Percentiles rank a stretch among this genome's conserved stretches.
phyloP scores from a whole-genome alignment of 2,113 vertebrate genomes.

The Oryzias celebensis region DNA sequence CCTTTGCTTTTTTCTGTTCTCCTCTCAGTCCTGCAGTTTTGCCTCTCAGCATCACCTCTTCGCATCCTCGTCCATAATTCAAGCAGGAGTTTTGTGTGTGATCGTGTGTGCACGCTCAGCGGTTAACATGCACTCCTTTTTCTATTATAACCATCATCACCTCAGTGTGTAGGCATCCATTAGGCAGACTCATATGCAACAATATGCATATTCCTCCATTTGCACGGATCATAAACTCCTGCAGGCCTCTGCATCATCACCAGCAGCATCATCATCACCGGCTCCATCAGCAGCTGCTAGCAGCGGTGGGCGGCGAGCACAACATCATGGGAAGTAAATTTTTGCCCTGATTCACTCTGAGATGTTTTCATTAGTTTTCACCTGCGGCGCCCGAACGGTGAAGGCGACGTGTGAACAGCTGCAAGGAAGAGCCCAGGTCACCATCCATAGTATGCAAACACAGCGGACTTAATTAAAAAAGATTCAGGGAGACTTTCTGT shows the following conservation, averaged over 20 bases:
- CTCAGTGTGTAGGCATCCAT: constrained; percentile 73
- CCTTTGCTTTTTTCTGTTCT: background rate
- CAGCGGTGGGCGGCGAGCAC: constrained; percentile 53
- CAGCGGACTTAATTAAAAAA: background rate
- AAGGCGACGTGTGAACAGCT: constrained; percentile 22
- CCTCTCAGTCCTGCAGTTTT: too few relatives aligned
- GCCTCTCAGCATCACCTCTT: background rate
- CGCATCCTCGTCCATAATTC: background rate
- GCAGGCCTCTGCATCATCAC: constrained; percentile 60
- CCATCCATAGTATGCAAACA: background rate
- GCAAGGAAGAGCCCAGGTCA: constrained; percentile 11
- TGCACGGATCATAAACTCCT: constrained; percentile 79
- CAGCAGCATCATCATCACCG: constrained; percentile 36
- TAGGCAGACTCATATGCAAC: constrained; percentile 73
- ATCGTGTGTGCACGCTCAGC: constrained; percentile 11
- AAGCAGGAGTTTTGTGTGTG: background rate
- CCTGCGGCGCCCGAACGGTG: constrained; percentile 38
- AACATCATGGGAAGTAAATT: constrained; percentile 72
- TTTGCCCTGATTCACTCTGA: constrained; percentile 65
- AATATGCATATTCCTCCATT: constrained; percentile 77
- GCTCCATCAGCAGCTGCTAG: constrained; percentile 51
- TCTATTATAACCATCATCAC: constrained; percentile 63
- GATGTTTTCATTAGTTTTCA: constrained; percentile 74
- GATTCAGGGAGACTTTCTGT: background rate
- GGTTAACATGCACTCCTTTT: constrained; percentile 27